phyloP scores from a whole-genome alignment of 2,888 invertebrate species.

The Oxyscelio sp. region DNA sequence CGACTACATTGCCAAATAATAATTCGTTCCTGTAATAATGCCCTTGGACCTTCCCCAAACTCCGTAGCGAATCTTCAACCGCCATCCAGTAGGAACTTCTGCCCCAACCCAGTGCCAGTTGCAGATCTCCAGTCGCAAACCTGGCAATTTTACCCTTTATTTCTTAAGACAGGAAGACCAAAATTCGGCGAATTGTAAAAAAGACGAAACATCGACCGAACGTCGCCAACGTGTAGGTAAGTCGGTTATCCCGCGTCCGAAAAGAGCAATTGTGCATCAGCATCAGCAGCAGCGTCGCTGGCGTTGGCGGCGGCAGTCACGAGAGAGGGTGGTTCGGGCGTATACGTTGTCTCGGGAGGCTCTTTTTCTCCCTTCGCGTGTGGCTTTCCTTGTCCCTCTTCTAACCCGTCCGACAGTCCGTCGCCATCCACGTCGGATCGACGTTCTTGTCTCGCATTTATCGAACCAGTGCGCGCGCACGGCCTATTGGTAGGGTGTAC shows the following conservation, averaged over 20 bases:
- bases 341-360: conserved; percentile 67
- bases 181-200: too few relatives aligned
- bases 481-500: conserved; percentile 83
- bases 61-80: not conserved
- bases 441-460: conserved; percentile 86
- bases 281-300: conserved; percentile 55
- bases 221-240: conserved; percentile 31
- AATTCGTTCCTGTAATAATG: too few relatives aligned
- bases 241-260: conserved; percentile 42
- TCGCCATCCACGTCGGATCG: conserved; percentile 77
- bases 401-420: conserved; percentile 33
- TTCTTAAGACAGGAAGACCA: not conserved
- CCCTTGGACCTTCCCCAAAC: not conserved
- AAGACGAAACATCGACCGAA: conserved; percentile 24
- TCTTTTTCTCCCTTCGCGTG: conserved; percentile 58
- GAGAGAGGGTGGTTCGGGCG: conserved; percentile 62
- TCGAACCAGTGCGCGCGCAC: conserved; percentile 88
- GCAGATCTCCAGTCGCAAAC: not conserved
- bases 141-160: not conserved
- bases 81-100: not conserved
- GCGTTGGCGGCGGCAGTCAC: conserved; percentile 40
- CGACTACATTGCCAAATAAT: too few relatives aligned
- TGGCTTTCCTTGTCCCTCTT: conserved; percentile 28
- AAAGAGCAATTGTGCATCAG: conserved; percentile 67
- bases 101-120: too few relatives aligned